These are phyloP conservation scores for Lutjanus argentimaculatus DNA, from an alignment of 2,797 vertebrate genomes.

Conservation along the genomic window DNA sequence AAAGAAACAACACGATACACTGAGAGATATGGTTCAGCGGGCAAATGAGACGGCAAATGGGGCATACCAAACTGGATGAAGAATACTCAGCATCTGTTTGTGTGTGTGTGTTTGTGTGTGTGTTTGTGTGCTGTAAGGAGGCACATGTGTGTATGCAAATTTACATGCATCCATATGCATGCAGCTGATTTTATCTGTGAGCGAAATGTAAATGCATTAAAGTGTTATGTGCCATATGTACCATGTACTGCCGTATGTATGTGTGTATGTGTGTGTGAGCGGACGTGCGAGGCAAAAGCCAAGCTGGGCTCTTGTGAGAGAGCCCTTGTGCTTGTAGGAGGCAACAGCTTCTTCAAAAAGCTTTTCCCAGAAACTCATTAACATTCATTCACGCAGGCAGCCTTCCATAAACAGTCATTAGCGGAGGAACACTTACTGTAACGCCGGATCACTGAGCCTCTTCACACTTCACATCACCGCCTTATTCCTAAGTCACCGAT, in stretches of 20 bases:
- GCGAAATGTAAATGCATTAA: neutral
- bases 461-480: constrained; percentile 40
- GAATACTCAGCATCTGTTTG: constrained; percentile 16
- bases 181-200: neutral
- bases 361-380: constrained; percentile 62
- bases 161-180: neutral
- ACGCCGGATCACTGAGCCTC: constrained; percentile 46
- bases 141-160: neutral
- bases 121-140: neutral
- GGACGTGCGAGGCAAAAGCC: neutral
- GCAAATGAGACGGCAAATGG: constrained; percentile 64
- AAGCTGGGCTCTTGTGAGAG: constrained; percentile 20
- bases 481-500: constrained; percentile 37
- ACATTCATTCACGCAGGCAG: constrained; percentile 54
- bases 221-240: neutral
- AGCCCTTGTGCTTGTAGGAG: constrained; percentile 8
- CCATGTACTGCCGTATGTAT: neutral
- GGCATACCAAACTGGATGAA: constrained; percentile 32
- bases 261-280: constrained; percentile 12
- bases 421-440: constrained; percentile 48
- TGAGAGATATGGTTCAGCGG: constrained; percentile 48
- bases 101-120: neutral
- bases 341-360: constrained; percentile 36
- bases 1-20: constrained; percentile 7
- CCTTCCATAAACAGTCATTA: constrained; percentile 71